These are phyloP conservation scores for Spatula versicolor DNA, from an alignment of 2,797 vertebrate species.

Conservation along the genomic window DNA sequence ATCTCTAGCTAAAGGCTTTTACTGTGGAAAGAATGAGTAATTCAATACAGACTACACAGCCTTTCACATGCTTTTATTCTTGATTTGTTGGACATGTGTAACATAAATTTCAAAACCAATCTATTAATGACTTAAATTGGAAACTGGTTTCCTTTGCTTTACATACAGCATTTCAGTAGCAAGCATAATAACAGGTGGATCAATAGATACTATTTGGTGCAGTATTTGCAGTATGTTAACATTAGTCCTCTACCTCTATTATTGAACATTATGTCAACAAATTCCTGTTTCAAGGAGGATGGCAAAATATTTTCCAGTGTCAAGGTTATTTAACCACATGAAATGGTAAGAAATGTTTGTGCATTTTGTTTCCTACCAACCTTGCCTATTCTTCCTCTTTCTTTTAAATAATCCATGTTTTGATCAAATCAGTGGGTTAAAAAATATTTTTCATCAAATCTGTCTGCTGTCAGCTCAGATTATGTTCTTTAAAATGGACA, in stretches of 20 bases:
- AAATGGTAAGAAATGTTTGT: neutral
- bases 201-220: constrained; percentile 68
- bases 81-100: constrained; percentile 79
- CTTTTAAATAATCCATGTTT: constrained; percentile 68
- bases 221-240: constrained; percentile 61
- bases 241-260: constrained; percentile 59
- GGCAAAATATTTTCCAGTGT: constrained; percentile 55
- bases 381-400: constrained; percentile 14
- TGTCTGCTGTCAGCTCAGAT: constrained; percentile 55
- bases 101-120: constrained; percentile 81
- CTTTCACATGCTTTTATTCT: constrained; percentile 80
- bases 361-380: neutral
- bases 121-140: constrained; percentile 80
- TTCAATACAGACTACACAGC: constrained; percentile 58
- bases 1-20: constrained; percentile 78
- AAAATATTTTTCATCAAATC: constrained; percentile 55
- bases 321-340: constrained; percentile 63
- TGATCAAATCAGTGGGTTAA: constrained; percentile 57
- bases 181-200: constrained; percentile 67
- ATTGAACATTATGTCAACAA: constrained; percentile 73
- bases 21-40: constrained; percentile 72
- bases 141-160: constrained; percentile 70
- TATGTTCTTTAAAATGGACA: constrained; percentile 54
- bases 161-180: constrained; percentile 58
- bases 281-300: constrained; percentile 61